Evolutionary conservation across 1,140 invertebrate genomes (phyloP), one percentile per base, ranked within the genome.

Genomic region (Neodiprion fabricii): DNA sequence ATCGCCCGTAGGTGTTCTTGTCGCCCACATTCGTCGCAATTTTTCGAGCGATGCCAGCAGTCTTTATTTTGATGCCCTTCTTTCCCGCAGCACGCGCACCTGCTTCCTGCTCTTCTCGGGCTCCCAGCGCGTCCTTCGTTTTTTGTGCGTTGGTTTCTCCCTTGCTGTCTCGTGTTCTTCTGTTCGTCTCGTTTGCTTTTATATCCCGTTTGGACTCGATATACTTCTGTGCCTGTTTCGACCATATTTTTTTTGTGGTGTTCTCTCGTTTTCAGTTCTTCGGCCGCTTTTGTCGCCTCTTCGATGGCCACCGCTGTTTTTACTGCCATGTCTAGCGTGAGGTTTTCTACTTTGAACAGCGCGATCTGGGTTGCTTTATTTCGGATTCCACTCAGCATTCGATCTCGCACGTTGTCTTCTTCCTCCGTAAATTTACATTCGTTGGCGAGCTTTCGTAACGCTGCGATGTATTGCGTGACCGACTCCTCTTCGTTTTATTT

Each of bases 41-140:
- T 11, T 1, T 70, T 70, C 68, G 68, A 9, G 7, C 68, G 68
- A 23, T 70, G 68, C 68, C 68, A 70, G 68, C 68, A 70, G 68
- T 70, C 68, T 70, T 70, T 70, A 1, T 70, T 70, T 23, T 70
- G 68, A 23, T 70, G 68, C 7, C 21, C 21, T 23, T 70, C 23
- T 14, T 70, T 70, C 7, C 68, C 68, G 21, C 68, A 70, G 68
- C 68, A 70, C 9, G 68, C 49, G 49, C 68, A 70, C 68, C 3
- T 23, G 68, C 68, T 70, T 70, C 5, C 49, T 48, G 68, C 23
- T 48, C 9, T 10, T 21, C 68, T 17, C 17, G 17, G 17, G 17
- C 17, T 17, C 17, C 17, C 17, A 0, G 17, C 17, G 17, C 17
- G 17, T 17, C 17, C 17, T 17, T 17, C 17, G 17, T 17, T 17